Evolutionary conservation across 2,113 vertebrate species (phyloP), one percentile per base, ranked within the genome.

Genomic region (Aix galericulata): DNA sequence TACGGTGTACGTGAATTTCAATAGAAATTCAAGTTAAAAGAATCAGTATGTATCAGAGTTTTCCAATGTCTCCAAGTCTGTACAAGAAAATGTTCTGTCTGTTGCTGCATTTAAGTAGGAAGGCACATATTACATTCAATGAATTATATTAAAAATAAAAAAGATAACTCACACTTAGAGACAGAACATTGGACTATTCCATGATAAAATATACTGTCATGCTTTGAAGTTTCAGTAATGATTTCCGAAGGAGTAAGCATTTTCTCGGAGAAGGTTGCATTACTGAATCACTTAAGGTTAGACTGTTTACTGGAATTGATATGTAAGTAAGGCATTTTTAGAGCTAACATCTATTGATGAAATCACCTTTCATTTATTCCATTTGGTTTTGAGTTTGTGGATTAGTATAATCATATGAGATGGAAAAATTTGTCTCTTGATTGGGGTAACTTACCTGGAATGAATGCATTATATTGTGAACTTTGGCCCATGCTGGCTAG

Each of bases 401-500:
- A 18, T 93, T 48, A 56, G 25, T 18, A 53, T 85, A 36, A 48
- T 87, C 20, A 13, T 82, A 27, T 11, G 11, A 17, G 26, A 56
- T 48, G 22, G 68, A 88, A 85, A 7, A 89, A 64, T 69, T 48
- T 87, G 22, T 73, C 50, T 11, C 5, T 42, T 79, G 26, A 21
- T 84, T 4, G 1, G 3, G 34, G 21, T 26, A 48, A 44, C 8
- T 64, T 40, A 29, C 8, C 25, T 89, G 63, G 27, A 89, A 31
- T 55, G 16, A 86, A n/a, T 31, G 2, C 0, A 0, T 63, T 76
- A 15, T 40, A 10, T 58, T 44, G 25, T 59, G 64, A 78, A 84
- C 0, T 0, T 52, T 32, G 52, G 32, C 0, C 0, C 0, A 0
- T 46, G 32, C 34, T 2, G 6, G 63, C 29, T 80, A 42, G 64